Evolutionary conservation across 2,888 invertebrate genomes (phyloP).

Genomic region (Cryptophagus acutangulus): DNA sequence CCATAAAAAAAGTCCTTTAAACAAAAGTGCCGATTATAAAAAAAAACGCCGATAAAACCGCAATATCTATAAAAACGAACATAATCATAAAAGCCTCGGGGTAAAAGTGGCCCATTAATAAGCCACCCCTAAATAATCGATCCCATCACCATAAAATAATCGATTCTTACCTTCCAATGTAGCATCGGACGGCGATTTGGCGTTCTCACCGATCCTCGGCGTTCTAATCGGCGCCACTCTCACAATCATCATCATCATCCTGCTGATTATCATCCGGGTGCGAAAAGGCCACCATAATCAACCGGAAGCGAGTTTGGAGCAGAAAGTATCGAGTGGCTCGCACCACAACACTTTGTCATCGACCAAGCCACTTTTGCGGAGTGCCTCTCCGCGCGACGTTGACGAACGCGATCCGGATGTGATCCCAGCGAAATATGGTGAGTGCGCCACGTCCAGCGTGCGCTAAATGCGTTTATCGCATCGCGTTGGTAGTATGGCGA

Average conservation of each 20-base stretch:
- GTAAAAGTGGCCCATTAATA: too few species aligned
- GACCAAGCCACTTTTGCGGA: slow-evolving; percentile 44
- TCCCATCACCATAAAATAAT: too few species aligned
- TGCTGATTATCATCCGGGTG: slow-evolving; percentile 51
- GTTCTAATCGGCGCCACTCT: slow-evolving; percentile 53
- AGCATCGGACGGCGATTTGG: slow-evolving; percentile 55
- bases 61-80: too few species aligned
- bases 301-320: slow-evolving; percentile 41
- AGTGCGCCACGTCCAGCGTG: too few species aligned
- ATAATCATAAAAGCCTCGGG: too few species aligned
- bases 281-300: slow-evolving; percentile 43
- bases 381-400: slow-evolving; percentile 44
- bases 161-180: slow-evolving; percentile 27
- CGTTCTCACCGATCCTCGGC: slow-evolving; percentile 54
- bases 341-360: slow-evolving; percentile 42
- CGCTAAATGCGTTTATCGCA: too few species aligned
- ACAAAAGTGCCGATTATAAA: too few species aligned
- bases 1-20: too few species aligned
- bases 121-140: too few species aligned
- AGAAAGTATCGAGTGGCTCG: slow-evolving; percentile 46
- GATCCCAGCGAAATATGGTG: slow-evolving; percentile 71
- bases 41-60: too few species aligned
- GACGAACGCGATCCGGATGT: slow-evolving; percentile 68
- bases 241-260: slow-evolving; percentile 51
- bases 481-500: too few species aligned